Conservation (phyloP, 1,140 invertebrate species). For the Helicoverpa armigera region DNA sequence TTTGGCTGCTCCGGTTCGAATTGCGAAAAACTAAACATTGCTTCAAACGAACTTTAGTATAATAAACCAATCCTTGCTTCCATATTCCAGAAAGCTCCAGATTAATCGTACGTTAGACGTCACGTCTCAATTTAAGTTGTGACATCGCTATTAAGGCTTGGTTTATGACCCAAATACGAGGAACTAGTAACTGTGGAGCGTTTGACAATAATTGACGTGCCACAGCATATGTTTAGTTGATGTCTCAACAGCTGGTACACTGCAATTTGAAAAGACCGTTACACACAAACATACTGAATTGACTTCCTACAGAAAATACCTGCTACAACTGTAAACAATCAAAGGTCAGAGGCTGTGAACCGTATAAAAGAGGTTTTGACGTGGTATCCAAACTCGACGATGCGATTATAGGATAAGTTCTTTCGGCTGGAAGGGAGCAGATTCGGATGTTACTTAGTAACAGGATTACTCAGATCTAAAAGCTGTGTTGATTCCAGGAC, state of each 20-base stretch:
- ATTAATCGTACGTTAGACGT: background rate
- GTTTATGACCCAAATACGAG: constrained; percentile 42
- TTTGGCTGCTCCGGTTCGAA: constrained; percentile 26
- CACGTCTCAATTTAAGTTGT: constrained; percentile 38
- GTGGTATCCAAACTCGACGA: background rate
- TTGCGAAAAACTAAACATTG: constrained; percentile 35
- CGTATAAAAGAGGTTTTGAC: background rate
- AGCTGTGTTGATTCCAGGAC: background rate
- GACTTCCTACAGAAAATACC: background rate
- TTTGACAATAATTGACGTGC: constrained; percentile 13
- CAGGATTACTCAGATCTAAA: background rate
- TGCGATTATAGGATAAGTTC: constrained; percentile 1
- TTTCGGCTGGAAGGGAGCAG: background rate
- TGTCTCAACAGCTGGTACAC: background rate
- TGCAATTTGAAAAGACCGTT: background rate
- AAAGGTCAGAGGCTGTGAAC: constrained; percentile 32
- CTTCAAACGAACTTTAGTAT: constrained; percentile 7
- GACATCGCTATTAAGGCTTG: constrained; percentile 37
- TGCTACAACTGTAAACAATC: constrained; percentile 17
- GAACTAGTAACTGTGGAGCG: constrained; percentile 5
- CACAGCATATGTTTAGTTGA: background rate
- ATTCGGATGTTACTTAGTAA: background rate
- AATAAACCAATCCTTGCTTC: background rate
- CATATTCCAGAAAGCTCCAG: constrained; percentile 13
- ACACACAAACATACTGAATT: background rate